Evolutionary conservation across 2,113 vertebrate genomes (phyloP), one percentile per base, ranked within the genome.

Genomic region (Lagopus muta): DNA sequence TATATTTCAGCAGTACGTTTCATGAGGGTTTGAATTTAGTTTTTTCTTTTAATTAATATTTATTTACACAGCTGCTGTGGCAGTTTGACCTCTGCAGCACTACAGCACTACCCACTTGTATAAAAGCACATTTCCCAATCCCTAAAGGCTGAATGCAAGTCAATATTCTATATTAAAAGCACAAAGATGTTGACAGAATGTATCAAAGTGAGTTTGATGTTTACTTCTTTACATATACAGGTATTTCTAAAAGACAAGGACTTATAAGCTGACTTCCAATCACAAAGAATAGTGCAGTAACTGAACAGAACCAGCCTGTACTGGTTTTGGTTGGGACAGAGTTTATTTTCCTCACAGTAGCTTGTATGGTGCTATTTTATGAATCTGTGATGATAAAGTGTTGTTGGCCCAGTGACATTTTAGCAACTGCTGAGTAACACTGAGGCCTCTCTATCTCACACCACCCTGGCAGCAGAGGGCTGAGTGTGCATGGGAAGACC

Each of bases 401-500:
- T 2, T 40, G 80, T 2, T 40, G 80, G 12, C 19, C 36, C 18
- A 21, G 21, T 11, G 32, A 10, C 28, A 0, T 16, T 74, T 57
- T 2, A 15, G 8, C 25, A 32, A 1, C 20, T 18, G 14, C n/a
- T 79, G 32, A 74, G 47, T 14, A 19, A 34, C 0, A 2, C 32
- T 54, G 20, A 93, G 43, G 27, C 4, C 17, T 11, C 21, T 12
- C 5, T 3, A 16, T 22, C 14, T 60, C 78, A 25, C 18, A 0
- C 8, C 11, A 13, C 8, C 25, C 11, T n/a, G 54, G 3, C 64
- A 38, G 36, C 0, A 1, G 62, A 28, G 47, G 21, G 18, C 11
- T 22, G 11, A n/a, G 27, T 28, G 12, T 5, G 6, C 30, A 40
- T 16, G 4, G 9, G 43, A 19, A 15, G 7, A 58, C 25, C 2